Evolutionary conservation across 2,888 invertebrate species (phyloP), one percentile per base, ranked within the genome.

Genomic region (Acleris sparsana): DNA sequence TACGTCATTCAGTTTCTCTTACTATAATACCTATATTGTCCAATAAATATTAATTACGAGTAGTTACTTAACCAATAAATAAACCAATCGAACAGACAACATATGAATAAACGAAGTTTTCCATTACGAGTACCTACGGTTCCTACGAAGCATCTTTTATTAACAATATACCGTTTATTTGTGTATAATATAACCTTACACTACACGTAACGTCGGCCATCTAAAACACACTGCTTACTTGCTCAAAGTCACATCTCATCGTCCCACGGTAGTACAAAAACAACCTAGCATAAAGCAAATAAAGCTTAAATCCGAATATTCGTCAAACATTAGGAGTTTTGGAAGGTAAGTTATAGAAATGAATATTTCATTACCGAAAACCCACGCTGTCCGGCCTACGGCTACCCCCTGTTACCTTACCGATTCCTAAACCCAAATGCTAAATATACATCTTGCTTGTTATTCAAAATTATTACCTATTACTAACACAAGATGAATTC

Each of bases 301-400:
- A 39, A 39, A 39, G 39, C 39, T 5, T 39, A 39, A 39, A 39
- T 39, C 39, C 39, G 13, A 4, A 5, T 13, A 39, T 39, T 13
- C 39, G 1, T 13, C 39, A 39, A 13, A 39, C 13, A 13, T 11
- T 39, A 13, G 5, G 39, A 4, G 39, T 39, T 13, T 39, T 39
- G 39, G 13, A 39, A 13, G 39, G 4, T 39, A 39, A 13, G 39
- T 11, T 1, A 39, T 39, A 39, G 33, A 56, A 56, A 57, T 57
- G 57, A 57, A 57, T 57, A 57, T 57, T 57, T 57, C 57, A 57
- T 57, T 57, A 48, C 7, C 17, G n/a, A 46, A 43, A 20, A 20
- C 57, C 57, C 57, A 46, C 57, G 57, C 46, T 48, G 46, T 57
- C 57, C 57, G 57, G 57, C 57, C 57, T 57, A 57, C 46, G 46